phyloP scores from a whole-genome alignment of 2,888 invertebrate genomes.

The Platypus cylindrus region DNA sequence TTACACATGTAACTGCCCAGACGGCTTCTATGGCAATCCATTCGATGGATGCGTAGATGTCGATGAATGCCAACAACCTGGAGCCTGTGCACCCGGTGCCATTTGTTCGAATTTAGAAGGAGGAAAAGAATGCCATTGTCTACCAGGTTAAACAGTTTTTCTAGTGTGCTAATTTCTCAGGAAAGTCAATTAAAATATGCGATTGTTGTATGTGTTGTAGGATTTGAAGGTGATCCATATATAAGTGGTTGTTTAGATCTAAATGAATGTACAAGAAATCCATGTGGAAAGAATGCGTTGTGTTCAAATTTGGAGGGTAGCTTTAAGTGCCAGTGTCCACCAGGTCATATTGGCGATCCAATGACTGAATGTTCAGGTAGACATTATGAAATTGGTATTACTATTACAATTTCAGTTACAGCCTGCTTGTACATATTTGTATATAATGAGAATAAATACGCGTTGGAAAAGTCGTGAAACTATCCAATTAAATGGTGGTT shows the following conservation, averaged over 20 bases:
- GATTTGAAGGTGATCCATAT: conserved; percentile 64
- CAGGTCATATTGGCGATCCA: conserved; percentile 72
- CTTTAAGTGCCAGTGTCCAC: conserved; percentile 70
- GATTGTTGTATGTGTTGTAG: conserved; percentile 4
- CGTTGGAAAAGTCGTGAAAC: too few relatives aligned
- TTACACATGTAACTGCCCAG: conserved; percentile 72
- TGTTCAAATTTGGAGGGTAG: conserved; percentile 71
- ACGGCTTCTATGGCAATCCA: conserved; percentile 76
- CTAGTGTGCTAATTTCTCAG: neutral
- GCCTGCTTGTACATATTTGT: conserved; percentile 20
- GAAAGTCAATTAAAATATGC: neutral
- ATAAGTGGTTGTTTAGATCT: conserved; percentile 57
- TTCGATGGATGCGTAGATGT: conserved; percentile 67
- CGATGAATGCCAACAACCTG: conserved; percentile 64
- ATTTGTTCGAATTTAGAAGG: conserved; percentile 70
- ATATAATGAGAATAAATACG: conserved; percentile 8
- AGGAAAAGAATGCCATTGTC: conserved; percentile 73
- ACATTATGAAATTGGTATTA: too few relatives aligned
- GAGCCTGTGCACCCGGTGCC: conserved; percentile 67
- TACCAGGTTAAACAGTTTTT: conserved; percentile 44
- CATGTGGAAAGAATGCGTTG: conserved; percentile 65
- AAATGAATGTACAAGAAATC: conserved; percentile 56
- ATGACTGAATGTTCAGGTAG: conserved; percentile 61
- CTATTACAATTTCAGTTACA: conserved; percentile 3
- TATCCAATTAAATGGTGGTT: too few relatives aligned